phyloP scores from a whole-genome alignment of 2,888 invertebrate species.

The Melieria crassipennis region DNA sequence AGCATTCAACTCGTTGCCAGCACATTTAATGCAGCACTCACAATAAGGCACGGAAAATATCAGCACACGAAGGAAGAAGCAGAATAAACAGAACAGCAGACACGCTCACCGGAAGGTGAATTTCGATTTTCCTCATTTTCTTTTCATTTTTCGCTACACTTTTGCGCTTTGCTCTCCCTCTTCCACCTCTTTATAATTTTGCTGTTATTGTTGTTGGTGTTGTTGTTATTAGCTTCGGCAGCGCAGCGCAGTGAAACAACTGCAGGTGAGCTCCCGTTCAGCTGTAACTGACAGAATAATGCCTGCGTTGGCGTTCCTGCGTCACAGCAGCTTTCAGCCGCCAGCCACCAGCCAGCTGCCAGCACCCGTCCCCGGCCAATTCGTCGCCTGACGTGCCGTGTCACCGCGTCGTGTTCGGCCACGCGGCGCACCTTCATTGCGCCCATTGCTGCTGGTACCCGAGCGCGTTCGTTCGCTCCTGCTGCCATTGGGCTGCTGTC shows the following conservation, averaged over 20 bases:
- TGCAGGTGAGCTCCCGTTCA: conserved; percentile 34
- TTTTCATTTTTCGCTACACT: background rate
- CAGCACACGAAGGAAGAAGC: no score
- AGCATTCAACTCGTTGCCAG: no score
- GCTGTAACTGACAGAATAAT: conserved; percentile 25
- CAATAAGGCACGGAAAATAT: no score
- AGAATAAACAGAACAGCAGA: no score
- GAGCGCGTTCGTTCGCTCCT: background rate
- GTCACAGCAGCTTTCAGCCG: no score
- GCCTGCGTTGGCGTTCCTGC: background rate
- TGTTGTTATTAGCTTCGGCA: no score
- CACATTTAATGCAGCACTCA: no score
- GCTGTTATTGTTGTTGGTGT: conserved; percentile 8
- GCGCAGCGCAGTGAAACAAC: conserved; percentile 38
- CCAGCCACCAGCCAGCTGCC: no score
- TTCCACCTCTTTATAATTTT: background rate
- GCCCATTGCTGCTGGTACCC: background rate
- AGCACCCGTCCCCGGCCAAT: no score
- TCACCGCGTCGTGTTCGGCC: no score
- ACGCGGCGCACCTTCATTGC: no score
- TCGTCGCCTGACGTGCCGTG: no score
- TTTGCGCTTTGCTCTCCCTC: background rate
- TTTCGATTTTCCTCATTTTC: background rate
- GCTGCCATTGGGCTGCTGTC: background rate
- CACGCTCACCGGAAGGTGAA: background rate